phyloP scores from a whole-genome alignment of 2,888 invertebrate species.

The Ommatoiulus sabulosus region DNA sequence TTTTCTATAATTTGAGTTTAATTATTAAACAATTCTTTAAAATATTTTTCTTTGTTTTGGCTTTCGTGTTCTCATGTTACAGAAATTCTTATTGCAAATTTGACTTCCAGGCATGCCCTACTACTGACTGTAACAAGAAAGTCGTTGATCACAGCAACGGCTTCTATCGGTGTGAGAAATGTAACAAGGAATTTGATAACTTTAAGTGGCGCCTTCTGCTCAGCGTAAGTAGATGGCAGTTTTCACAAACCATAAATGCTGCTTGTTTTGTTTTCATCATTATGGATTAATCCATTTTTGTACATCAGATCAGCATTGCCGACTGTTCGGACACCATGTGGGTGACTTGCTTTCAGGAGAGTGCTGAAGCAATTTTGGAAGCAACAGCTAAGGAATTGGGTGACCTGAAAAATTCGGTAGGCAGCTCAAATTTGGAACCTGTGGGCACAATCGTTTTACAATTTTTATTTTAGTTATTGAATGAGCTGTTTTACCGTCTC shows the following conservation, averaged over 20 bases:
- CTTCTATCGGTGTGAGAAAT: slow-evolving; percentile 94
- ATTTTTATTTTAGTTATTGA: background rate
- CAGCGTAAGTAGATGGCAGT: slow-evolving; percentile 73
- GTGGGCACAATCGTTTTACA: background rate
- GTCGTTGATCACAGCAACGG: slow-evolving; percentile 89
- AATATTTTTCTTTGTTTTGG: background rate
- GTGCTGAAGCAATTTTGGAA: slow-evolving; percentile 82
- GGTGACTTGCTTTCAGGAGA: slow-evolving; percentile 89
- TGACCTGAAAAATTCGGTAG: background rate
- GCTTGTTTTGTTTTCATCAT: background rate
- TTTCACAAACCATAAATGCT: background rate
- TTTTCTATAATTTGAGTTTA: no score
- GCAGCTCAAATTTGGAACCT: no score
- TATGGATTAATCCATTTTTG: slow-evolving; percentile 47
- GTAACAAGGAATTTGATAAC: slow-evolving; percentile 83
- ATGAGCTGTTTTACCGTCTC: background rate
- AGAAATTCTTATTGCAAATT: background rate
- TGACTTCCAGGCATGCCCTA: slow-evolving; percentile 79
- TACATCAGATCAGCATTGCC: slow-evolving; percentile 80
- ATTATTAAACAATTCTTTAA: no score
- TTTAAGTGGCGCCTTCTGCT: slow-evolving; percentile 88
- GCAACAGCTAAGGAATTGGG: slow-evolving; percentile 65
- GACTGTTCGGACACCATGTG: slow-evolving; percentile 91
- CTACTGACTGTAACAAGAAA: slow-evolving; percentile 93
- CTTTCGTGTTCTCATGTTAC: background rate